Evolutionary conservation across 2,113 vertebrate species (phyloP).

Genomic region (Alosa alosa): DNA sequence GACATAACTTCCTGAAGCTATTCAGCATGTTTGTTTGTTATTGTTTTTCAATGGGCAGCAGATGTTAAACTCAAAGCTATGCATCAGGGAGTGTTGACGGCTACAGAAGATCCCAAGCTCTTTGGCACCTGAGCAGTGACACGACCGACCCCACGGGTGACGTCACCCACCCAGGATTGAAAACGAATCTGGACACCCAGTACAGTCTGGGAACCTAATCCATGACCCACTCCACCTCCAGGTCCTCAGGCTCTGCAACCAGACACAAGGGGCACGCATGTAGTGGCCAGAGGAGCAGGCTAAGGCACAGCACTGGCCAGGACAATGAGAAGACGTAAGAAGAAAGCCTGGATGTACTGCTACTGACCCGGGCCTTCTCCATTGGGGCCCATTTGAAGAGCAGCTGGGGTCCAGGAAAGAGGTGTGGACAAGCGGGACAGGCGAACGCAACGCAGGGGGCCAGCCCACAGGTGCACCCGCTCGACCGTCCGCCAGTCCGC

Average conservation of each 20-base stretch:
- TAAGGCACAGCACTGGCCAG: not conserved
- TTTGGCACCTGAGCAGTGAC: not conserved
- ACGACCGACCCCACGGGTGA: not conserved
- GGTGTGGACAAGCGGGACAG: not conserved
- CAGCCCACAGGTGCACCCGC: not conserved
- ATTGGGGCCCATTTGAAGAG: not conserved
- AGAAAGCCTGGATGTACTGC: not conserved
- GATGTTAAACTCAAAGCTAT: not conserved
- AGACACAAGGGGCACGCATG: slow-evolving; percentile 31
- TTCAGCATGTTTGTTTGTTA: not conserved
- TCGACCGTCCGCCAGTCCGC: no score
- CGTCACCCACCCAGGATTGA: slow-evolving; percentile 34
- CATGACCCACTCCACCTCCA: not conserved
- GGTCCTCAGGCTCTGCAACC: slow-evolving; percentile 30
- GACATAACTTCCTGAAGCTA: no score
- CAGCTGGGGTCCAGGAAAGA: not conserved
- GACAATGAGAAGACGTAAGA: not conserved
- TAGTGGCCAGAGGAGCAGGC: not conserved
- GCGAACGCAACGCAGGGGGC: not conserved
- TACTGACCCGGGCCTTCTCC: not conserved
- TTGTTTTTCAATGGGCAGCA: not conserved
- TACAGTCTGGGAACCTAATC: slow-evolving; percentile 42
- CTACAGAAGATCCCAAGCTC: not conserved
- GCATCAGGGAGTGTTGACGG: not conserved
- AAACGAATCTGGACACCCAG: slow-evolving; percentile 44